phyloP scores from a whole-genome alignment of 2,797 vertebrate species.

The Harpagifer antarcticus region DNA sequence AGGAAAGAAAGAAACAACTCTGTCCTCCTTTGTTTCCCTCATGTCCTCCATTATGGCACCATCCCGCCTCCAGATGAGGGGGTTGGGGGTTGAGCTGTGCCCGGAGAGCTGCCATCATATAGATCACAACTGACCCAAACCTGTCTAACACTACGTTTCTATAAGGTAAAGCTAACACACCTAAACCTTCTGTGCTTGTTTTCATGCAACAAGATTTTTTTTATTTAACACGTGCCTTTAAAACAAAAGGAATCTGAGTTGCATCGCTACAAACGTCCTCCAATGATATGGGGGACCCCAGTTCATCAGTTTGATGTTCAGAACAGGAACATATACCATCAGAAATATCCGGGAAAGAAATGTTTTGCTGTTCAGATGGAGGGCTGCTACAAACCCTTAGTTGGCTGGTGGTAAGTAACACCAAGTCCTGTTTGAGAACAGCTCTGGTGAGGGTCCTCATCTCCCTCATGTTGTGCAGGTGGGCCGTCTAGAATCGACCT shows the following conservation, averaged over 20 bases:
- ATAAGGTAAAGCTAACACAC: conserved; percentile 74
- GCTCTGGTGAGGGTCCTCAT: conserved; percentile 45
- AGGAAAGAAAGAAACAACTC: conserved; percentile 8
- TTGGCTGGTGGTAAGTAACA: conserved; percentile 40
- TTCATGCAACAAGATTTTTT: conserved; percentile 74
- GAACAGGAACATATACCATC: conserved; percentile 34
- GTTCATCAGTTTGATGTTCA: conserved; percentile 39
- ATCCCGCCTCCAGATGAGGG: conserved; percentile 34
- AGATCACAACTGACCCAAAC: conserved; percentile 30
- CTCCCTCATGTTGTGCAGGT: conserved; percentile 51
- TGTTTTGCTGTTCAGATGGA: conserved; percentile 33
- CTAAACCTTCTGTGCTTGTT: conserved; percentile 66
- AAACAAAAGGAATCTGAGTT: conserved; percentile 57
- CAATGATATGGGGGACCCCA: conserved; percentile 26
- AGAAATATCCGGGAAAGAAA: conserved; percentile 45
- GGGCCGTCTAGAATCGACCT: conserved; percentile 65
- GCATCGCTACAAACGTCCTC: conserved; percentile 60
- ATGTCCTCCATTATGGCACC: conserved; percentile 48
- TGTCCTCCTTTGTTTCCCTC: conserved; percentile 20
- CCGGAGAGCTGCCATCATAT: conserved; percentile 31
- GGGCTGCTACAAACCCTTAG: conserved; percentile 68
- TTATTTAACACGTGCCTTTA: conserved; percentile 66
- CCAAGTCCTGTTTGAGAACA: conserved; percentile 60
- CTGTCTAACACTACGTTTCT: conserved; percentile 60
- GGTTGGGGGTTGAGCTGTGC: conserved; percentile 6